Conservation (phyloP, 2,888 invertebrate genomes). For the Chymomyza amoena region DNA sequence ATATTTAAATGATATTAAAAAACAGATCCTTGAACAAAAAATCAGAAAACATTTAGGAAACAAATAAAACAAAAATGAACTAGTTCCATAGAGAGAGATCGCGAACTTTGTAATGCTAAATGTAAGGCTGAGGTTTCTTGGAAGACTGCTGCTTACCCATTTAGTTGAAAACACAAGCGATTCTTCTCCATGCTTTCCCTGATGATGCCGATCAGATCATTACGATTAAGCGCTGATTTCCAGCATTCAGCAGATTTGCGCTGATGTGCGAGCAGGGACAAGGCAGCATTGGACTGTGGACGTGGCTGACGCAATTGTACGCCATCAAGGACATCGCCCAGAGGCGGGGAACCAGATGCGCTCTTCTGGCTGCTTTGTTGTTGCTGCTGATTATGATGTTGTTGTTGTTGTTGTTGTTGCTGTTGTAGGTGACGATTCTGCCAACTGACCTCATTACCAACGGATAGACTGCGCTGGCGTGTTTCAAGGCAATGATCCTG, state of each 20-base stretch:
- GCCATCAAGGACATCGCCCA: constrained; percentile 67
- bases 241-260: constrained; percentile 79
- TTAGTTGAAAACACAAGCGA: constrained; percentile 90
- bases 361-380: constrained; percentile 50
- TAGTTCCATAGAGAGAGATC: neutral
- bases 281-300: constrained; percentile 53
- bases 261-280: constrained; percentile 58
- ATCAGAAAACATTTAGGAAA: constrained; percentile 30
- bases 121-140: neutral
- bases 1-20: too few relatives aligned
- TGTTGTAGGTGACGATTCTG: constrained; percentile 71
- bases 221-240: constrained; percentile 87
- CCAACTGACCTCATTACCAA: constrained; percentile 78
- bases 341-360: constrained; percentile 57
- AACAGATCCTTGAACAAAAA: too few relatives aligned
- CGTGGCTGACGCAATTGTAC: constrained; percentile 71
- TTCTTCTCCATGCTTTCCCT: constrained; percentile 95
- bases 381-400: constrained; percentile 30
- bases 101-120: neutral
- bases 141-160: constrained; percentile 81
- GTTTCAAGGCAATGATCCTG: constrained; percentile 77
- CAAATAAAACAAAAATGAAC: constrained; percentile 16
- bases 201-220: constrained; percentile 91
- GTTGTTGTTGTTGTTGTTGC: constrained; percentile 46
- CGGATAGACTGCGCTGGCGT: constrained; percentile 78